Percentiles rank a stretch among this genome's conserved stretches.
Evolutionary conservation across 2,113 vertebrate genomes (phyloP).

Genomic region (Lanius ludovicianus): DNA sequence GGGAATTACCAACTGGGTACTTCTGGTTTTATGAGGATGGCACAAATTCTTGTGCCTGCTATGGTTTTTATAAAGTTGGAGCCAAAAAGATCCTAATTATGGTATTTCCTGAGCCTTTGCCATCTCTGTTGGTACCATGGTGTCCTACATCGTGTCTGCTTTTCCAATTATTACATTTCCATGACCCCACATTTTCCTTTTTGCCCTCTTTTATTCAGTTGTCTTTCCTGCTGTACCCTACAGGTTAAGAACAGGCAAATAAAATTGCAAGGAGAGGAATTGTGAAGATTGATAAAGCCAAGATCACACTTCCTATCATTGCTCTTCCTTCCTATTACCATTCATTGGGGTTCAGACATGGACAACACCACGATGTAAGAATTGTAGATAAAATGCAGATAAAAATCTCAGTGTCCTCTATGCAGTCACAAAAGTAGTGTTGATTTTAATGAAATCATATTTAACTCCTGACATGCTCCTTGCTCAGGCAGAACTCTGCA

Average conservation of each 20-base stretch:
- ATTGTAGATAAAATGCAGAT: not conserved
- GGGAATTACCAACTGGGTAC: not conserved
- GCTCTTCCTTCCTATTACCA: fast-evolving
- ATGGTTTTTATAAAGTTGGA: not conserved
- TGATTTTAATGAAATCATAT: not conserved
- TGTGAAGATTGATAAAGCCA: not conserved
- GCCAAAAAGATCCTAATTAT: not conserved
- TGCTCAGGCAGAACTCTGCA: not conserved
- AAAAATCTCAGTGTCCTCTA: not conserved
- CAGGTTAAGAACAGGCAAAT: not conserved
- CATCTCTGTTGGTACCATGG: not conserved
- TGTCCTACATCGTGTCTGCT: not conserved
- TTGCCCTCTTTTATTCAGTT: not conserved
- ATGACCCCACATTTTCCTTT: not conserved
- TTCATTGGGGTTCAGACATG: fast-evolving
- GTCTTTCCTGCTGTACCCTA: not conserved
- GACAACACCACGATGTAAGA: fast-evolving
- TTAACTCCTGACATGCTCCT: not conserved
- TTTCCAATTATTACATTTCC: not conserved
- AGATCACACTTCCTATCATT: not conserved
- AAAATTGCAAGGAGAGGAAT: not conserved
- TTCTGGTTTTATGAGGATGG: not conserved
- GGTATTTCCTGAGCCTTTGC: not conserved
- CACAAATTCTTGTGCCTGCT: not conserved
- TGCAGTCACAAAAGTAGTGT: not conserved